Evolutionary conservation across 2,113 vertebrate species (phyloP).

Genomic region (Pseudopodoces humilis): DNA sequence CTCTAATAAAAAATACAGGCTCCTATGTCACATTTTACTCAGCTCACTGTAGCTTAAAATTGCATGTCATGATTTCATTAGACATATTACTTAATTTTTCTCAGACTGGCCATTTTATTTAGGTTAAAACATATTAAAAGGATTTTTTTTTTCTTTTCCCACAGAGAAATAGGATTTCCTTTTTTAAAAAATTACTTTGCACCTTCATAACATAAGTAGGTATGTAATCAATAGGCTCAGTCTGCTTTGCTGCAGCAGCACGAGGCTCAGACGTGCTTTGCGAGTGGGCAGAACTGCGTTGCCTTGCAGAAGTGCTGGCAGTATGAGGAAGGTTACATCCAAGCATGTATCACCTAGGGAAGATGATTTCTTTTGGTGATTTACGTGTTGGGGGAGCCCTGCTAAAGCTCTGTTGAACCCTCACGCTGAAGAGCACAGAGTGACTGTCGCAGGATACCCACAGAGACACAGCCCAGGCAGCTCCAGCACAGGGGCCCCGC

Average conservation of each 20-base stretch:
- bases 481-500: not conserved
- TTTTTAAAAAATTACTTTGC: not conserved
- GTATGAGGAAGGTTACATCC: not conserved
- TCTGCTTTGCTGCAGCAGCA: not conserved
- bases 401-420: not conserved
- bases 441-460: rapidly evolving
- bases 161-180: not conserved
- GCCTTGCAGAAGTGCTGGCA: not conserved
- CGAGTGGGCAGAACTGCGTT: not conserved
- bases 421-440: not conserved
- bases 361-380: not conserved
- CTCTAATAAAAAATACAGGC: slow-evolving; percentile 57
- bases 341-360: not conserved
- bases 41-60: slow-evolving; percentile 51
- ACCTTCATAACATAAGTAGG: not conserved
- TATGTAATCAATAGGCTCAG: not conserved
- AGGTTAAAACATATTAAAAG: slow-evolving; percentile 38
- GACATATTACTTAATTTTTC: slow-evolving; percentile 50
- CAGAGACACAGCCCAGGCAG: not conserved
- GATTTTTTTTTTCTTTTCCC: not conserved
- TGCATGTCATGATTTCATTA: slow-evolving; percentile 56
- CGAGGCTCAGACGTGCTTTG: not conserved
- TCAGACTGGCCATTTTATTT: slow-evolving; percentile 35
- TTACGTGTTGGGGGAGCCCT: not conserved
- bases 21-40: slow-evolving; percentile 42